Base-by-base conservation (phyloP, 2,113 vertebrate genomes). In the Falcunculus frontatus region DNA sequence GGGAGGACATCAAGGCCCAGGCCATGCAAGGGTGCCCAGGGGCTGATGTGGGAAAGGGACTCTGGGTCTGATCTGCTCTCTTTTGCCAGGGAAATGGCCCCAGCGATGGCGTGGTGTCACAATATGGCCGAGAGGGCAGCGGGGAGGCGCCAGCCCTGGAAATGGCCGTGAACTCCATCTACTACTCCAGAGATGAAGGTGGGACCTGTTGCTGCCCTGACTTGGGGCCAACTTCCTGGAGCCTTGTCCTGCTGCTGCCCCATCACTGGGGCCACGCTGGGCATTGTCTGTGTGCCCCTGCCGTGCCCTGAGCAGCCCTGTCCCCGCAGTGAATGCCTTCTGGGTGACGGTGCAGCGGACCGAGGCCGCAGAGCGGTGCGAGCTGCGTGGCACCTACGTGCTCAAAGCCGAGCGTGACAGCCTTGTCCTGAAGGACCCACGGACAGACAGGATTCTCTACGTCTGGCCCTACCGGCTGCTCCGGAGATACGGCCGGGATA, bases 151-250 rank as follows among this genome's bases (percentile, higher is more conserved):
- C 96, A 0, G 95, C 98, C 44, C 85, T 99, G 96, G 98, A 99
- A 97, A 99, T 99, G 99, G 98, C 99, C 2, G 99, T 99, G 95
- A 99, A 99, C 95, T 98, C 99, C 62, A 98, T 99, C 96, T 99
- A 99, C 95, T 99, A 97, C 96, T 98, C 99, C 10, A 98, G 98
- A 96, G 98, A 99, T 2, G 98, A 99, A 98, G 99, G 99, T 99
- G 97, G 73, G 91, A 21, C 27, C 41, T 62, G 47, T 46, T 0
- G 1, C 59, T 68, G 26, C 67, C 42, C 50, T 37, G 49, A 12
- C 11, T 26, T 42, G 0, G 10, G 72, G n/a, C 13, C 11, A 9
- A 30, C 25, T 44, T 37, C 65, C 29, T 0, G 1, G 30, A 65
- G 27, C 44, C 64, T 55, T 44, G 56, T 74, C 50, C 84, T 79